A percentile compares a stretch with the other conserved stretches of the same genome.
phyloP scores from a whole-genome alignment of 2,888 invertebrate genomes.

The Parochlus steinenii region DNA sequence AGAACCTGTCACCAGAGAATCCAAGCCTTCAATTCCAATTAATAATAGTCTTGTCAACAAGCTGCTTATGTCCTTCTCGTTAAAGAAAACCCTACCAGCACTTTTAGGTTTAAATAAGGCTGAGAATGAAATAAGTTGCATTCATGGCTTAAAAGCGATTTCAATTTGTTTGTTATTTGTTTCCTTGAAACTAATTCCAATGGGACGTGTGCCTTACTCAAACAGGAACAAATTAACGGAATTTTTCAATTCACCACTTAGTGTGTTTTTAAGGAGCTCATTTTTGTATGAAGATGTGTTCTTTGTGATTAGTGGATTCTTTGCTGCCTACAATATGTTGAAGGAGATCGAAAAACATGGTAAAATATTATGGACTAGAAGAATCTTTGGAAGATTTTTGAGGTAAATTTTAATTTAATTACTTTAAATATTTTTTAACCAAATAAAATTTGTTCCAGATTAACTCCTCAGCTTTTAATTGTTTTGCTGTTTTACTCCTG shows the following conservation, averaged over 20 bases:
- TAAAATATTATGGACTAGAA: slow-evolving; percentile 38
- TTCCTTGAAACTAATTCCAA: slow-evolving; percentile 47
- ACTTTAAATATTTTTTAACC: slow-evolving; percentile 6
- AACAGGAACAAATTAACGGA: slow-evolving; percentile 43
- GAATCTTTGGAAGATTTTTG: slow-evolving; percentile 40
- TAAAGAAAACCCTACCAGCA: slow-evolving; percentile 41
- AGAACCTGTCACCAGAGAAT: too few relatives aligned
- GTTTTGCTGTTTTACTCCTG: slow-evolving; percentile 49
- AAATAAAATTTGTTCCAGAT: slow-evolving; percentile 27
- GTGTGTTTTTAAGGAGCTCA: slow-evolving; percentile 42
- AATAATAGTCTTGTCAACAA: slow-evolving; percentile 15
- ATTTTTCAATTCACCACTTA: slow-evolving; percentile 39
- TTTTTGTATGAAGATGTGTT: slow-evolving; percentile 51
- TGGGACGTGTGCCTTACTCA: slow-evolving; percentile 42
- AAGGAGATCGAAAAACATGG: slow-evolving; percentile 35
- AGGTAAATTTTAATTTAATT: slow-evolving; percentile 34
- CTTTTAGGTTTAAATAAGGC: slow-evolving; percentile 35
- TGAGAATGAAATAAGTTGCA: slow-evolving; percentile 41
- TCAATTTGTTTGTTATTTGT: slow-evolving; percentile 44
- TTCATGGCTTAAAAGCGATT: slow-evolving; percentile 52
- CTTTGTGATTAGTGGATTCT: slow-evolving; percentile 45
- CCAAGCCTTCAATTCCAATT: not conserved
- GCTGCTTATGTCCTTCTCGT: slow-evolving; percentile 41
- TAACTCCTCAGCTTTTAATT: slow-evolving; percentile 44
- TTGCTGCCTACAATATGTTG: slow-evolving; percentile 43